These are phyloP conservation scores for Sylvilagus bachmani DNA, from an alignment of 2,113 vertebrate species.

Conservation along the genomic window DNA sequence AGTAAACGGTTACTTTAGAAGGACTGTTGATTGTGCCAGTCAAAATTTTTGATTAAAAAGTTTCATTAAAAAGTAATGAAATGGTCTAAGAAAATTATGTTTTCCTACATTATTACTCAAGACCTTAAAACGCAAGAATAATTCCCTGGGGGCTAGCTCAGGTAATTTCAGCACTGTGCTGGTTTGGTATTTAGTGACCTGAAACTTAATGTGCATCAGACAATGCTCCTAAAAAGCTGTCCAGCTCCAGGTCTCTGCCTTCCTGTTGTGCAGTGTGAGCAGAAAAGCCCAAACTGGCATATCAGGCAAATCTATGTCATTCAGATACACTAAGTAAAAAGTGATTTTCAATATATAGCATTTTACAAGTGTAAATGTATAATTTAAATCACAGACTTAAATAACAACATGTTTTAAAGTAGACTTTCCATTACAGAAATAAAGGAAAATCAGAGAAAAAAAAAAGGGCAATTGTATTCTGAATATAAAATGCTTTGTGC, in stretches of 20 bases:
- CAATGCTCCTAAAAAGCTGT: background rate
- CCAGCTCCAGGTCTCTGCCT: background rate
- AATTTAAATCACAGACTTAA: slow-evolving; percentile 23
- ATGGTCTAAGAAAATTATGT: background rate
- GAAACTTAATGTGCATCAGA: background rate
- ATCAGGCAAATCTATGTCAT: background rate
- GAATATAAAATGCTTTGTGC: background rate
- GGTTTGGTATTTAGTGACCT: background rate
- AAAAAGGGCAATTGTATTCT: background rate
- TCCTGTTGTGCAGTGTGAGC: background rate
- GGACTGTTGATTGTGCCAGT: background rate
- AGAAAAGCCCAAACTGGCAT: background rate
- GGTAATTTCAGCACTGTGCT: background rate
- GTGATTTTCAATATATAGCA: background rate
- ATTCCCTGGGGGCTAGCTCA: background rate
- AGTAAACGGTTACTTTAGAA: background rate
- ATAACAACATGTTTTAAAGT: background rate
- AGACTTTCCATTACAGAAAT: background rate
- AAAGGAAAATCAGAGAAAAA: background rate
- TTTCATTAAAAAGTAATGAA: background rate
- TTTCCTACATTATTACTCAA: background rate
- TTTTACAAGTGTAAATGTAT: background rate
- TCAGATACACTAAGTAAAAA: background rate
- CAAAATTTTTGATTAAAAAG: slow-evolving; percentile 26
- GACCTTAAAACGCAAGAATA: background rate